A percentile compares a stretch with the other conserved stretches of the same genome.
Conservation (phyloP, 2,888 invertebrate species). For the Cheilosia urbana region DNA sequence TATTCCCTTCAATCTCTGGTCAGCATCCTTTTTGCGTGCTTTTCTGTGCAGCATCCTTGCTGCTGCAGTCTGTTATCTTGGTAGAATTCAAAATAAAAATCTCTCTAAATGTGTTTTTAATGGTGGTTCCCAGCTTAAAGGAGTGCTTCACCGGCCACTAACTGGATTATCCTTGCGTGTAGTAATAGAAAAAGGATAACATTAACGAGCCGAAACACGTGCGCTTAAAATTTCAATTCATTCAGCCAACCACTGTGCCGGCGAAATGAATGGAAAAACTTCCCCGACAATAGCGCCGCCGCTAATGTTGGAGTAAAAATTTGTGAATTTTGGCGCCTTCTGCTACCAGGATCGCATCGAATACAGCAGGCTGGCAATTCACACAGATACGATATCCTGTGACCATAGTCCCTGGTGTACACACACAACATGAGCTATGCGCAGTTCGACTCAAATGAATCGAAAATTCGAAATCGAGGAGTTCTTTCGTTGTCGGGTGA, state of each 20-base stretch:
- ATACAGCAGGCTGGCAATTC: slow-evolving; percentile 17
- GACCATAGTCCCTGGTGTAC: neutral
- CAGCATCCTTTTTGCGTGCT: slow-evolving; percentile 14
- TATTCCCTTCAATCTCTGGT: neutral
- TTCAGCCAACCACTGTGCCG: no score
- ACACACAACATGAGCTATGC: slow-evolving; percentile 23
- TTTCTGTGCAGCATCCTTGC: slow-evolving; percentile 29
- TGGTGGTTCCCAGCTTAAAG: slow-evolving; percentile 51
- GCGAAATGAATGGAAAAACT: slow-evolving; percentile 3
- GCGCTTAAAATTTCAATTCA: no score
- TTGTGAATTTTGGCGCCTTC: slow-evolving; percentile 77
- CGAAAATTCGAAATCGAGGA: neutral
- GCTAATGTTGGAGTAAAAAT: slow-evolving; percentile 59
- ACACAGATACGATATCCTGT: slow-evolving; percentile 23
- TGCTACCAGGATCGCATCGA: slow-evolving; percentile 63
- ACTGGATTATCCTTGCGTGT: slow-evolving; percentile 65
- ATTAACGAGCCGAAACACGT: neutral
- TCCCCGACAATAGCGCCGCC: neutral
- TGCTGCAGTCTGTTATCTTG: slow-evolving; percentile 46
- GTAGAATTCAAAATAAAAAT: slow-evolving; percentile 74
- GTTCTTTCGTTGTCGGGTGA: slow-evolving; percentile 12
- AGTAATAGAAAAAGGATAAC: slow-evolving; percentile 34
- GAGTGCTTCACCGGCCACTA: neutral
- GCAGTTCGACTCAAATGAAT: slow-evolving; percentile 42
- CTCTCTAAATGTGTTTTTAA: slow-evolving; percentile 75